Conservation (phyloP, 2,797 vertebrate genomes). For the Iguana delicatissima region DNA sequence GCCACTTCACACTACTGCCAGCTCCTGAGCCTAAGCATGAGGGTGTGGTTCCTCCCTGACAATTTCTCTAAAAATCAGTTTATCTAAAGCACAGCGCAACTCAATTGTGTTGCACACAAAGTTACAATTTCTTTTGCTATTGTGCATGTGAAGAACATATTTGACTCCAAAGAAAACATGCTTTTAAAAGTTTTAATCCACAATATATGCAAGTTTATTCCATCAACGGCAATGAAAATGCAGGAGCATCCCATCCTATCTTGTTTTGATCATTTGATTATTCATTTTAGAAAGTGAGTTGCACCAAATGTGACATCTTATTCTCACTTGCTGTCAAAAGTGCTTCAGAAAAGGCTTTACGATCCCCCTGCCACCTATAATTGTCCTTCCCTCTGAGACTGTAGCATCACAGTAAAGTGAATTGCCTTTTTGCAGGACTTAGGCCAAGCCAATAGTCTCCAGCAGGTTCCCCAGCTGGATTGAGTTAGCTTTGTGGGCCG, state of each 20-base stretch:
- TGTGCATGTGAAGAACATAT: too few relatives aligned
- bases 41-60: not conserved
- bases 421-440: too few relatives aligned
- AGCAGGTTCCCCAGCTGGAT: too few relatives aligned
- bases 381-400: too few relatives aligned
- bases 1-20: not conserved
- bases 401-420: too few relatives aligned
- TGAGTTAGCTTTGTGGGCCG: too few relatives aligned
- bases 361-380: too few relatives aligned
- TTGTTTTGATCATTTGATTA: not conserved
- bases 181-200: not conserved
- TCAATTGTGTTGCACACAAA: not conserved
- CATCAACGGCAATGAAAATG: not conserved
- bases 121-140: not conserved
- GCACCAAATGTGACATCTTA: not conserved
- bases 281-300: not conserved
- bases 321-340: not conserved
- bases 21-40: too few relatives aligned
- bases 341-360: not conserved
- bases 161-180: not conserved
- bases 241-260: not conserved
- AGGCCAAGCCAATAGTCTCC: too few relatives aligned
- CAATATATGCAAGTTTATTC: not conserved
- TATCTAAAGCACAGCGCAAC: not conserved
- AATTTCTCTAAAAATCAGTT: not conserved